Conservation (phyloP, 2,113 vertebrate species). For the Pygoscelis antarcticus region DNA sequence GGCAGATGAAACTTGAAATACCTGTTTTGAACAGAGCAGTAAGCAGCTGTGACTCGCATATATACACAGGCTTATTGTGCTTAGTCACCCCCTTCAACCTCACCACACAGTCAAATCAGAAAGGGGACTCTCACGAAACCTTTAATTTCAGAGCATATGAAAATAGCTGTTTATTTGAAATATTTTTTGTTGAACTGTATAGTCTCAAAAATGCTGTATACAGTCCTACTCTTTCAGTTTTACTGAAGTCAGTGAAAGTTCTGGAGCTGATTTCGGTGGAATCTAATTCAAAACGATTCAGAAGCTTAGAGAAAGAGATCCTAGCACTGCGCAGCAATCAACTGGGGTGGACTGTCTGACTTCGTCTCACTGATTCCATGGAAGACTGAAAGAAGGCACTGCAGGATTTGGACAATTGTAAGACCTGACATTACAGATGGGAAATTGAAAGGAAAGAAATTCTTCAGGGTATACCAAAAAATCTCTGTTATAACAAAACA, state of each 20-base stretch:
- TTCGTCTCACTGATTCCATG: not conserved
- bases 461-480: not conserved
- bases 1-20: not conserved
- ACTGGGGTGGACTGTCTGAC: fast-evolving
- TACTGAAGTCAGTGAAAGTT: not conserved
- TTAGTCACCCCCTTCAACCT: not conserved
- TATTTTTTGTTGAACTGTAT: not conserved
- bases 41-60: not conserved
- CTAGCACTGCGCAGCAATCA: not conserved
- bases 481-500: not conserved
- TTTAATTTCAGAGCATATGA: not conserved
- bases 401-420: not conserved
- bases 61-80: not conserved
- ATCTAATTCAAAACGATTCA: not conserved
- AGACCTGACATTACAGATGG: not conserved
- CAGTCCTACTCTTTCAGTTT: not conserved
- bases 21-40: not conserved
- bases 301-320: not conserved
- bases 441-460: not conserved
- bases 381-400: not conserved
- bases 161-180: not conserved
- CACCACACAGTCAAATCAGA: not conserved
- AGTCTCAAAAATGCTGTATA: not conserved
- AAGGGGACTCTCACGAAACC: not conserved
- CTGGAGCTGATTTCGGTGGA: not conserved